Evolutionary conservation across 2,888 invertebrate genomes (phyloP).

Genomic region (Chymomyza fuscimana): DNA sequence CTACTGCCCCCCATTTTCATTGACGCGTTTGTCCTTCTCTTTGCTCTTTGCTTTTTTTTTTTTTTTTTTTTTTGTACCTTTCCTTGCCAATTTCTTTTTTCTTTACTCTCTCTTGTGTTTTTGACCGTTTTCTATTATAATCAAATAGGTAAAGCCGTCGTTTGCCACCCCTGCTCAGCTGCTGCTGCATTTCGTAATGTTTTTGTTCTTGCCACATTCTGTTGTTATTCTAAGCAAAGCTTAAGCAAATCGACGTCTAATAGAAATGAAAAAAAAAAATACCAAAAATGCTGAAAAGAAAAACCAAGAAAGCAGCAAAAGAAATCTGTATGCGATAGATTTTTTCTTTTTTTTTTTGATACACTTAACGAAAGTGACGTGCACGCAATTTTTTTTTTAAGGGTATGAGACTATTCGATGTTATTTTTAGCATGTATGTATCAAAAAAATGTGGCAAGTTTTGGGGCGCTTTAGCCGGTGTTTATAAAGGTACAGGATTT

Average conservation of each 20-base stretch:
- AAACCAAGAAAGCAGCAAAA: constrained; percentile 21
- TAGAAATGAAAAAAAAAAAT: neutral
- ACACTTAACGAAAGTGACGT: constrained; percentile 30
- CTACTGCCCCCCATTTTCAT: constrained; percentile 63
- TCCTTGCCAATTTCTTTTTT: neutral
- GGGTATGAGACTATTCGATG: neutral
- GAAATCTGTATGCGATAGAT: neutral
- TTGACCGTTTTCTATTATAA: neutral
- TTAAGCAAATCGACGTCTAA: neutral
- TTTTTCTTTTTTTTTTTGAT: constrained; percentile 8
- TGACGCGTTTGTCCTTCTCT: constrained; percentile 30
- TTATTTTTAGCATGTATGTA: neutral
- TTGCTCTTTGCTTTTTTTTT: constrained; percentile 13
- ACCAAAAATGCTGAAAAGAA: constrained; percentile 7
- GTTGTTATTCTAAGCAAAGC: neutral
- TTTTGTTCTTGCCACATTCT: constrained; percentile 9
- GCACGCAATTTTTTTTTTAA: neutral
- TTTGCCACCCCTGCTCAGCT: neutral
- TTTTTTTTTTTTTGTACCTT: neutral
- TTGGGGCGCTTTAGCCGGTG: neutral
- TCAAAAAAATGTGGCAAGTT: neutral
- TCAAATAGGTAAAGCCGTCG: neutral
- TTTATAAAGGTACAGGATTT: neutral
- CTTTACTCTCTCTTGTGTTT: neutral
- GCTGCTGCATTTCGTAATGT: constrained; percentile 40